Base-by-base conservation (phyloP, 2,113 vertebrate species). In the Rhabdornis inornatus region DNA sequence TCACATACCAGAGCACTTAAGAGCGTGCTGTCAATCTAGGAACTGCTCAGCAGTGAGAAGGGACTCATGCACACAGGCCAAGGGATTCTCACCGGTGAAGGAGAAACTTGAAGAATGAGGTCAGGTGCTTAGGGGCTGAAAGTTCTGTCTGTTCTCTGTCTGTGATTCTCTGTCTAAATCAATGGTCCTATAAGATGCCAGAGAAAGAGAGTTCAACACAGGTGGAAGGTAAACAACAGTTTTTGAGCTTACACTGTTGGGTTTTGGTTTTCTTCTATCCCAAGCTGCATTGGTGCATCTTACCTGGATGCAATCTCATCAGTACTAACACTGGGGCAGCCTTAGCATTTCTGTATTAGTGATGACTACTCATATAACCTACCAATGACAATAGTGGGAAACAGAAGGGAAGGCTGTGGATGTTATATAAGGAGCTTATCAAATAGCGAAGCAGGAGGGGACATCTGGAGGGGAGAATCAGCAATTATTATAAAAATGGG, bases 1-100 rank as follows among this genome's bases (percentile, higher is more conserved):
- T 70, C 23, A 61, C 0, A 2, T 15, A 52, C 27, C 27, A 0
- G 2, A 22, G 30, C 35, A 22, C 13, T 44, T 30, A 8, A 8
- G 11, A 11, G 8, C 25, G 52, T 47, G 45, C 28, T 37, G 30
- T 31, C n/a, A 23, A 0, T 13, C 28, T 47, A 23, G 52, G 22
- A 83, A 59, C 35, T 42, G 49, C 88, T 72, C 35, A 56, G 55
- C 60, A 77, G 49, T 35, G 44, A 83, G 59, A 72, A 68, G 49
- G 22, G 44, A 68, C 15, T 68, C 1, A 1, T 21, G 39, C 10
- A 24, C 28, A 61, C 15, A 44, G 15, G 65, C 39, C 61, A 69
- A 79, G 23, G 37, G n/a, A 59, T 75, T 60, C 33, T 80, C 33
- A 45, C 5, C 3, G 4, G 50, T 33, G n/a, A 39, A 55, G 14